Percentiles rank a stretch among this genome's conserved stretches.
Conservation (phyloP, 2,888 invertebrate species). For the Tuberolachnus salignus region DNA sequence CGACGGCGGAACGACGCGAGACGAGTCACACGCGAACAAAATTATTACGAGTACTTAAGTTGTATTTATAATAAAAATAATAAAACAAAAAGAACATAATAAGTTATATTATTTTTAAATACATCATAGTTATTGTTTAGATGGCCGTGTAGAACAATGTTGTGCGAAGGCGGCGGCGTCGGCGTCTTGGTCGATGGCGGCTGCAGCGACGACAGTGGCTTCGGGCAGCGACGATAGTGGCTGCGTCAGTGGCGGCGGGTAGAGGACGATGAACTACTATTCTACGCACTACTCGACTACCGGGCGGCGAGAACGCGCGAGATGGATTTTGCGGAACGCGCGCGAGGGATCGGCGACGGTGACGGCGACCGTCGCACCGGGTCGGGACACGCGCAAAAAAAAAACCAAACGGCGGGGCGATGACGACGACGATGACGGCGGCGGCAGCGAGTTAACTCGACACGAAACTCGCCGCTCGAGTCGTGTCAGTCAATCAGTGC, state of each 20-base stretch:
- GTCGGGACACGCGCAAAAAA: constrained; percentile 9
- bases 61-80: background rate
- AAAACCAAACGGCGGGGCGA: background rate
- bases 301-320: constrained; percentile 12
- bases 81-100: too few relatives aligned
- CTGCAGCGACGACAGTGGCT: background rate
- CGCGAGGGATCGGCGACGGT: background rate
- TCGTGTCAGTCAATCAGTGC: constrained; percentile 22
- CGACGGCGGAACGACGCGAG: too few relatives aligned
- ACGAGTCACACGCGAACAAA: too few relatives aligned
- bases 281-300: background rate
- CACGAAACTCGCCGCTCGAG: constrained; percentile 12
- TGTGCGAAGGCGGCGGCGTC: background rate
- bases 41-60: background rate
- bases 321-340: constrained; percentile 20
- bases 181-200: background rate
- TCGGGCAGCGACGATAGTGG: background rate
- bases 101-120: background rate
- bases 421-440: background rate
- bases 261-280: constrained; percentile 23
- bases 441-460: background rate
- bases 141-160: too few relatives aligned
- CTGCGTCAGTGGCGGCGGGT: background rate
- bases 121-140: background rate
- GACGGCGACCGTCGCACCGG: background rate